Evolutionary conservation across 1,140 invertebrate genomes (phyloP), one percentile per base, ranked within the genome.

Genomic region (Cydia splendana): DNA sequence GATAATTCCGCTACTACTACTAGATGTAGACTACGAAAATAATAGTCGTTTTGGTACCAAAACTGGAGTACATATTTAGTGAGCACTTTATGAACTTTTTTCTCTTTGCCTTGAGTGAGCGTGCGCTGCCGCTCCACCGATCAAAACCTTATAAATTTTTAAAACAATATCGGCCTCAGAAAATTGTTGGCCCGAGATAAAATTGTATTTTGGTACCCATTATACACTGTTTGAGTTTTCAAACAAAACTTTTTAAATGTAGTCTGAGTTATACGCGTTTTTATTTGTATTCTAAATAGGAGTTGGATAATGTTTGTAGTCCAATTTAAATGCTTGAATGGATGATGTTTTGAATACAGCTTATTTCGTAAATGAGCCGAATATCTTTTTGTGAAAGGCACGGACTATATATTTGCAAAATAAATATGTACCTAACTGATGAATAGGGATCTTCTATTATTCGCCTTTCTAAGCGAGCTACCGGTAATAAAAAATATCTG

Each of bases 151-250:
- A n/a, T n/a, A n/a, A n/a, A n/a, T n/a, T n/a, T n/a, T n/a, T n/a
- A n/a, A n/a, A n/a, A n/a, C n/a, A n/a, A n/a, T n/a, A n/a, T n/a
- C n/a, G n/a, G n/a, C n/a, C n/a, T n/a, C n/a, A n/a, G n/a, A n/a
- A n/a, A n/a, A n/a, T n/a, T 62, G 9, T 62, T 62, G 2, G 51
- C 51, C 0, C 51, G 57, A 9, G 1, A 62, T 24, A 62, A 62
- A 10, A 62, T 10, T 62, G 2, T 62, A 62, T 62, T 62, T 62
- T 62, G 2, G 57, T 20, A 62, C 10, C 20, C 20, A 12, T 62
- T 62, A 62, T 53, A 62, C 20, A 24, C 18, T 62, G 53, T 62
- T 24, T 62, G 57, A 62, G 18, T 62, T 62, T 62, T 62, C 20
- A 62, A 62, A 62, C 57, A 24, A 18, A 24, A 24, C 18, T 57